phyloP scores from a whole-genome alignment of 2,113 vertebrate genomes.

The Catharus bicknelli region DNA sequence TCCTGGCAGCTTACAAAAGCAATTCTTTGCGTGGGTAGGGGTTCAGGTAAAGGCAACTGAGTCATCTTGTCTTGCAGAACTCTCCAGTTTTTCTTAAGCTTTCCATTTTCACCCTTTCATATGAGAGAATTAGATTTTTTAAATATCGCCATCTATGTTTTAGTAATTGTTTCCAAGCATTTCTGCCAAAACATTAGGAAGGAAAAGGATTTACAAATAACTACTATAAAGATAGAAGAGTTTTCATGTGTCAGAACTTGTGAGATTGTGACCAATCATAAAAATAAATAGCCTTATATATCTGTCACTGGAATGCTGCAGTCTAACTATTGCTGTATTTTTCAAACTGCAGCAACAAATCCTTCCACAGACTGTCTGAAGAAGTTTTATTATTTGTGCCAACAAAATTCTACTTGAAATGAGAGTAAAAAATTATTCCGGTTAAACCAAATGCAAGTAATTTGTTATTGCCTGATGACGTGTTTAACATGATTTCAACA shows the following conservation, averaged over 20 bases:
- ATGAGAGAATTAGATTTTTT: not conserved
- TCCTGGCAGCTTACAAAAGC: not conserved
- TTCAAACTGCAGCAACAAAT: conserved; percentile 47
- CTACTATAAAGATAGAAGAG: conserved; percentile 18
- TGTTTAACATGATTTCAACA: conserved; percentile 40
- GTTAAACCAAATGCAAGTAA: conserved; percentile 56
- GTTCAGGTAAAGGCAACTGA: conserved; percentile 1
- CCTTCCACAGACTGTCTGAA: conserved; percentile 26
- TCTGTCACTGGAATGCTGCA: not conserved
- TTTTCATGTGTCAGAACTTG: conserved; percentile 23
- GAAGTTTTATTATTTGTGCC: conserved; percentile 39
- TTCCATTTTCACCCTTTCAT: not conserved
- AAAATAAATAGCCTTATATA: conserved; percentile 31
- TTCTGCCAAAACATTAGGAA: not conserved
- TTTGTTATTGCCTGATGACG: conserved; percentile 51
- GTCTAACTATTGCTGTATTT: not conserved
- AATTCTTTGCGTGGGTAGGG: not conserved
- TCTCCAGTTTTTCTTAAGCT: not conserved
- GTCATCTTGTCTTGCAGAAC: not conserved
- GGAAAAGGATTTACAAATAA: conserved; percentile 13
- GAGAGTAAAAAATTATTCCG: conserved; percentile 54
- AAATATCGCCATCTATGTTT: not conserved
- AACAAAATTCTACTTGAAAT: conserved; percentile 58
- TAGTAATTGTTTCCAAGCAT: not conserved
- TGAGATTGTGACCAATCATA: conserved; percentile 34